Evolutionary conservation across 2,888 invertebrate genomes (phyloP), one percentile per base, ranked within the genome.

Genomic region (Coelinius sp.): DNA sequence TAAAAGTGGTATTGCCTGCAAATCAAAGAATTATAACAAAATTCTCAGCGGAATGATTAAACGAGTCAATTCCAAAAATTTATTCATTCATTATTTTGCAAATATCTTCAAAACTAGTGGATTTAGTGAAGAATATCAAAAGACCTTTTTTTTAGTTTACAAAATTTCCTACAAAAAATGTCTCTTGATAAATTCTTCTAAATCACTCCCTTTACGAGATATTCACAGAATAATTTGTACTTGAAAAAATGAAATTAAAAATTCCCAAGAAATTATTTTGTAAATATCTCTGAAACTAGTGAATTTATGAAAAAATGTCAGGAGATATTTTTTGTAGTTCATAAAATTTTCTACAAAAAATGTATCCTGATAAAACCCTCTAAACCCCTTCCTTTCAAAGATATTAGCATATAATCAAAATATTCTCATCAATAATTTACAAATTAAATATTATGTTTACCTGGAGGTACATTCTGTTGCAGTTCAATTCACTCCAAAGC

Each of bases 1-100:
- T 76, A 59, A 59, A 31, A 59, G 17, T 35, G 31, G 31, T 59
- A 59, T 35, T 20, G 59, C 31, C 59, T 59, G 22, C 14, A 20
- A 35, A 59, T 31, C 10, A 35, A 7, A 31, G 12, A 59, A 59
- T 59, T 27, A 35, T 35, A 31, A 4, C 31, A 8, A 31, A 31
- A 31, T 6, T 31, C n/a, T n/a, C n/a, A n/a, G 35, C 8, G n/a
- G 44, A 17, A 44, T 14, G 14, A 17, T 14, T 14, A 44, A n/a
- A 44, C 1, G 12, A n/a, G 31, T 31, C 31, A 6, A 6, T 31
- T 6, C 2, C 44, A 44, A n/a, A 14, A 4, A 44, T 44, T n/a
- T 44, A n/a, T 6, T 6, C 31, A 44, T 5, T 44, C 3, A 44
- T 44, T 35, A 6, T 35, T 1, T 35, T 44, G 7, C 44, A n/a